Percentiles rank a stretch among this genome's conserved stretches.
These are phyloP conservation scores for Balanococcus diminutus DNA, from an alignment of 2,888 invertebrate species.

Conservation along the genomic window DNA sequence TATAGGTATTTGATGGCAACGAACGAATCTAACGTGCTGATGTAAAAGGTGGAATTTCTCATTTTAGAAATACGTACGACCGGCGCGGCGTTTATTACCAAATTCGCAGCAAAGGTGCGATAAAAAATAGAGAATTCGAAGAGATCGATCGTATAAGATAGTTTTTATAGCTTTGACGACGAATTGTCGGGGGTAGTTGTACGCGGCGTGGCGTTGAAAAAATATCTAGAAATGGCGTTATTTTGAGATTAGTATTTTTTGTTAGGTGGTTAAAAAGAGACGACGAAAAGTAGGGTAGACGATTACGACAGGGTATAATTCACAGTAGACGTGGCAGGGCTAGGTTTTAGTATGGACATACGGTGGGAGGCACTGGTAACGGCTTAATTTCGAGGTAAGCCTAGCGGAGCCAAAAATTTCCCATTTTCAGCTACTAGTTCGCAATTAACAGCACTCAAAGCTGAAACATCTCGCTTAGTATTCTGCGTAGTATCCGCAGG, in stretches of 20 bases:
- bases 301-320: neutral
- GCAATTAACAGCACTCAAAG: conserved; percentile 31
- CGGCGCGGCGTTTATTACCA: neutral
- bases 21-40: neutral
- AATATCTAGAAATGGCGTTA: neutral
- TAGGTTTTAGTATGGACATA: neutral
- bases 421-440: conserved; percentile 5
- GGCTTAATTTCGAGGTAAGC: neutral
- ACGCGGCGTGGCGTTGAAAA: neutral
- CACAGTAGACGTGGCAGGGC: neutral
- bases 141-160: neutral
- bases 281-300: neutral
- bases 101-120: neutral
- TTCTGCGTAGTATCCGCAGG: conserved; percentile 26
- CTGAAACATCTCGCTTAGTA: conserved; percentile 27
- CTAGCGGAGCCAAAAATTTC: conserved; percentile 3
- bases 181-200: neutral
- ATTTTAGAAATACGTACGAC: neutral
- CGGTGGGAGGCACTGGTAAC: neutral
- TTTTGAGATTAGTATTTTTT: neutral
- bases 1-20: neutral
- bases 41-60: neutral
- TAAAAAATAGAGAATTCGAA: neutral
- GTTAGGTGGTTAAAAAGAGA: neutral
- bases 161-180: neutral